phyloP scores from a whole-genome alignment of 2,797 vertebrate genomes.

The Gallirallus australis region DNA sequence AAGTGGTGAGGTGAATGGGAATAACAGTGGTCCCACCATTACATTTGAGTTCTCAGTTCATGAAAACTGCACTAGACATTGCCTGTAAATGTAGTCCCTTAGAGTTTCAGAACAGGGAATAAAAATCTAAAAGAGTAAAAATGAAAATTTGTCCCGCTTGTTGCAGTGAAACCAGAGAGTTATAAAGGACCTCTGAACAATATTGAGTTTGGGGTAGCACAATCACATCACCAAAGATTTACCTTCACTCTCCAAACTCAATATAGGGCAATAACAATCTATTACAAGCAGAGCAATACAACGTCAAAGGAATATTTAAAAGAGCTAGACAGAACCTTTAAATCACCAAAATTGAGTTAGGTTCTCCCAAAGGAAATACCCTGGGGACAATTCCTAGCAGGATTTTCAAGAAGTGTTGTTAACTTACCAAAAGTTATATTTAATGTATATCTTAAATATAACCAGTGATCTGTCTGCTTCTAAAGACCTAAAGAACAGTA shows the following conservation, averaged over 20 bases:
- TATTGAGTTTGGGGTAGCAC: slow-evolving; percentile 91
- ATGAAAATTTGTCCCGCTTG: slow-evolving; percentile 92
- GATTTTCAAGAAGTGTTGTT: slow-evolving; percentile 76
- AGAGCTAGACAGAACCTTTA: slow-evolving; percentile 91
- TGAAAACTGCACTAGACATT: slow-evolving; percentile 26
- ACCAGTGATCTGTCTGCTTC: slow-evolving; percentile 44
- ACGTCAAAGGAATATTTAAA: slow-evolving; percentile 89
- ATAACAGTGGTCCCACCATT: not conserved
- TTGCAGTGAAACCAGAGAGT: slow-evolving; percentile 85
- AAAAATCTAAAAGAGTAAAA: slow-evolving; percentile 87
- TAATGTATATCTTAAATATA: slow-evolving; percentile 67
- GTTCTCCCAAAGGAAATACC: slow-evolving; percentile 79
- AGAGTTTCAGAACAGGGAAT: slow-evolving; percentile 74
- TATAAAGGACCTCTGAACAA: slow-evolving; percentile 85
- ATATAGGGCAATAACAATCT: slow-evolving; percentile 96
- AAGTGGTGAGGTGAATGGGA: not conserved
- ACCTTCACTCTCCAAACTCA: slow-evolving; percentile 92
- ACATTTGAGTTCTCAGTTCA: slow-evolving; percentile 48
- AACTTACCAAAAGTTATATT: slow-evolving; percentile 78
- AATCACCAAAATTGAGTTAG: slow-evolving; percentile 90
- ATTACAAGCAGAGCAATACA: slow-evolving; percentile 89
- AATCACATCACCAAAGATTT: slow-evolving; percentile 98
- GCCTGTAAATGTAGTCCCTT: slow-evolving; percentile 44
- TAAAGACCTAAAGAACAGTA: slow-evolving; percentile 44
- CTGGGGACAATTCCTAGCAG: slow-evolving; percentile 74